Percentiles rank a stretch among this genome's conserved stretches.
These are phyloP conservation scores for Thyatira batis DNA, from an alignment of 2,888 invertebrate species.

Conservation along the genomic window DNA sequence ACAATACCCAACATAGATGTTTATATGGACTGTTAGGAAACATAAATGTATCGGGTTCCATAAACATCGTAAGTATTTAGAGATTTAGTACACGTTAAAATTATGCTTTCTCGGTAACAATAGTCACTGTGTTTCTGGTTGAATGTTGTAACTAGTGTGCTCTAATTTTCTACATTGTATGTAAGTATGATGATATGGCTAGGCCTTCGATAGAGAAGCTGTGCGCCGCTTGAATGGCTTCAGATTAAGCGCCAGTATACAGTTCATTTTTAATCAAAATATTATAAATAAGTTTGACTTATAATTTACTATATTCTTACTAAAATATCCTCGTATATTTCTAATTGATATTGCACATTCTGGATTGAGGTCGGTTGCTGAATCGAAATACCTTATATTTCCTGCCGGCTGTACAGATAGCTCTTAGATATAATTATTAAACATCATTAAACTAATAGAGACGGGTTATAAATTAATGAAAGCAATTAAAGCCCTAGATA, in stretches of 20 bases:
- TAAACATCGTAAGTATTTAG: constrained; percentile 8
- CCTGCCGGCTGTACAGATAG: constrained; percentile 34
- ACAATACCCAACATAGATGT: constrained; percentile 1
- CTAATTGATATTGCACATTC: constrained; percentile 11
- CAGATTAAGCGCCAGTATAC: neutral
- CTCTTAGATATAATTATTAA: constrained; percentile 11
- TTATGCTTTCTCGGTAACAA: neutral
- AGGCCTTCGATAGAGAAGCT: neutral
- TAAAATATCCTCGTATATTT: neutral
- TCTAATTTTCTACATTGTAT: neutral
- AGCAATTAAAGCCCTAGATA: neutral
- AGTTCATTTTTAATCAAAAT: no score
- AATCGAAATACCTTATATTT: constrained; percentile 43
- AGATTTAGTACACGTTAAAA: constrained; percentile 6
- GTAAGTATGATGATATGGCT: no score
- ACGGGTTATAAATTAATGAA: neutral
- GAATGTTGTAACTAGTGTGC: neutral
- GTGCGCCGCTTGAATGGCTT: neutral
- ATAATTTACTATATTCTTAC: neutral
- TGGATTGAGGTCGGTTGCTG: constrained; percentile 11
- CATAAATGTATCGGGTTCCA: constrained; percentile 13
- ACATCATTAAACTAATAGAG: neutral
- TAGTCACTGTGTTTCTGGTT: neutral
- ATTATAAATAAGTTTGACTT: neutral
- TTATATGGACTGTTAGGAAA: constrained; percentile 14